phyloP scores from a whole-genome alignment of 1,140 invertebrate genomes.

The Babylonia areolata region DNA sequence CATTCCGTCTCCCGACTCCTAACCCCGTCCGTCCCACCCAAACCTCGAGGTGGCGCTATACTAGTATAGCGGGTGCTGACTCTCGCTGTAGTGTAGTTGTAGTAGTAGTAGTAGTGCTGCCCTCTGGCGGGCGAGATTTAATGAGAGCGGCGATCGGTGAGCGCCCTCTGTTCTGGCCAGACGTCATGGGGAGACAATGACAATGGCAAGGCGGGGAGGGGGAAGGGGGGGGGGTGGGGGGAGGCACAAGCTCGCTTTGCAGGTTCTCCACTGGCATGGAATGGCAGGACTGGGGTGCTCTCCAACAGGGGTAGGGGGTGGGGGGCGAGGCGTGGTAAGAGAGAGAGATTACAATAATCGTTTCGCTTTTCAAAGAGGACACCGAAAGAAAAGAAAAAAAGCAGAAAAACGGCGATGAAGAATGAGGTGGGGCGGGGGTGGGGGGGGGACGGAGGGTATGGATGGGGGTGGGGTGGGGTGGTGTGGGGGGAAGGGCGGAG shows the following conservation, averaged over 20 bases:
- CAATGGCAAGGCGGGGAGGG: background rate
- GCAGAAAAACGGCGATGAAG: background rate
- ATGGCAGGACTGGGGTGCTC: background rate
- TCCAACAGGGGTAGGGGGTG: background rate
- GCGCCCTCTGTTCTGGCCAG: background rate
- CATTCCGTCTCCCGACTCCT: background rate
- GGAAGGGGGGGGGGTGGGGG: background rate
- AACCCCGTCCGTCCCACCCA: background rate
- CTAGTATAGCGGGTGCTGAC: background rate
- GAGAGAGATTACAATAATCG: background rate
- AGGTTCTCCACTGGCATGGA: background rate
- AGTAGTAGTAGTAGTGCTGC: no score
- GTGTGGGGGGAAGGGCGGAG: background rate
- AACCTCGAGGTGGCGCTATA: background rate
- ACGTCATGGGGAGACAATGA: constrained; percentile 25
- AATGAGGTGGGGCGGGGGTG: background rate
- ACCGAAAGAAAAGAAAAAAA: background rate
- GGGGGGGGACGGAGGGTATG: background rate
- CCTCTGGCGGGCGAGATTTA: constrained; percentile 41
- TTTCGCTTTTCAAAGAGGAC: background rate
- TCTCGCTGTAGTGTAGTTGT: background rate
- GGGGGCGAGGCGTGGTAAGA: background rate
- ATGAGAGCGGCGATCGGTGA: constrained; percentile 37
- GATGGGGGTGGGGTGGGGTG: background rate
- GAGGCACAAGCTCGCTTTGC: background rate